A percentile compares a stretch with the other conserved stretches of the same genome.
Conservation (phyloP, 2,888 invertebrate genomes). For the Abrostola triplasia region DNA sequence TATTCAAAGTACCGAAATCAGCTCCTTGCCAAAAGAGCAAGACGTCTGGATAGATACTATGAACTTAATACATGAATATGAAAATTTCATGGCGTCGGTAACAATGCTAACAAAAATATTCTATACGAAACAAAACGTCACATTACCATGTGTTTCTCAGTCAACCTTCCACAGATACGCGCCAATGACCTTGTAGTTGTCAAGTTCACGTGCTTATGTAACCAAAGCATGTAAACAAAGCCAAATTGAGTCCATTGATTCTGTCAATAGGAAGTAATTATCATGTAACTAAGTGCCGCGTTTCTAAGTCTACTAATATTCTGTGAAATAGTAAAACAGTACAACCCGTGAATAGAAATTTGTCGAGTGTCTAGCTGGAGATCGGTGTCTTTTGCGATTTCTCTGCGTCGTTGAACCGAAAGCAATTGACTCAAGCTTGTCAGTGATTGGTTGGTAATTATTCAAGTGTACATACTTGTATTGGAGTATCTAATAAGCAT, state of each 20-base stretch:
- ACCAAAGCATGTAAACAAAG: conserved; percentile 36
- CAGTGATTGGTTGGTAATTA: conserved; percentile 33
- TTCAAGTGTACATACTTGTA: conserved; percentile 1
- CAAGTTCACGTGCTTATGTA: conserved; percentile 51
- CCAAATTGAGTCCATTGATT: conserved; percentile 31
- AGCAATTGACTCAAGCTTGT: conserved; percentile 24
- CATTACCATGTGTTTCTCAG: conserved; percentile 18
- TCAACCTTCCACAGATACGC: conserved; percentile 6
- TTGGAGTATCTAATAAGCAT: conserved; percentile 1
- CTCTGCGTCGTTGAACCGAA: conserved; percentile 20
- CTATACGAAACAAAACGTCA: conserved; percentile 10
- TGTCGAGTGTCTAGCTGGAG: conserved; percentile 7
- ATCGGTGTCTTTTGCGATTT: conserved; percentile 14
- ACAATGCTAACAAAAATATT: background rate
- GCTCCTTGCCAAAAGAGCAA: too few relatives aligned
- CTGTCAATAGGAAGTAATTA: conserved; percentile 38
- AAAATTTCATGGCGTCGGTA: background rate
- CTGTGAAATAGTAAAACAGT: conserved; percentile 10
- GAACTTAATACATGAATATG: background rate
- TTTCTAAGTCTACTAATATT: conserved; percentile 17
- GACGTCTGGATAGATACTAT: background rate
- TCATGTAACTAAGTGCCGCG: conserved; percentile 22
- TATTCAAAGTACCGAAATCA: too few relatives aligned
- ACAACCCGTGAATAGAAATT: conserved; percentile 26
- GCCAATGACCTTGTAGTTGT: conserved; percentile 29